Conservation (phyloP, 2,113 vertebrate genomes). For the Diphyllodes magnificus region DNA sequence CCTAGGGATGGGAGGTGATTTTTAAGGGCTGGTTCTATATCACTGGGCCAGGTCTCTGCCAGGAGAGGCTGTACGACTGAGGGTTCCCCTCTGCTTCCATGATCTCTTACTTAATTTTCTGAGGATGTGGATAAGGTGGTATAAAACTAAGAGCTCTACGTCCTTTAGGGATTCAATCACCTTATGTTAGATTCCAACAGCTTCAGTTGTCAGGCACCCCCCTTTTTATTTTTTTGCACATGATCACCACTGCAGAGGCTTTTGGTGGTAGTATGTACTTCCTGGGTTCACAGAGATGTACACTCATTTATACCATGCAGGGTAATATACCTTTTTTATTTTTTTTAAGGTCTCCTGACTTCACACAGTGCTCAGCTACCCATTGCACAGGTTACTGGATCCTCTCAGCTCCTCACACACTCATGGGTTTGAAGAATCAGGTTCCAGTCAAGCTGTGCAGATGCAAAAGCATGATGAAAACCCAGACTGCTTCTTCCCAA, state of each 20-base stretch:
- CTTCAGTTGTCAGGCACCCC: not conserved
- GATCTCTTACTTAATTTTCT: not conserved
- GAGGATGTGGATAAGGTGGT: too few relatives aligned
- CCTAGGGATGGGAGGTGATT: not conserved
- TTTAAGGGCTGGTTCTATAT: not conserved
- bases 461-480: not conserved
- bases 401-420: not conserved
- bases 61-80: not conserved
- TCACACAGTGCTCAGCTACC: not conserved
- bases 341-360: not conserved
- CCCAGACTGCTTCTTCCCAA: not conserved
- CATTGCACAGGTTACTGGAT: not conserved
- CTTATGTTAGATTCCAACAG: not conserved
- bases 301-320: not conserved
- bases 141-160: not conserved
- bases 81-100: not conserved
- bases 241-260: not conserved
- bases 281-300: not conserved
- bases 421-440: not conserved
- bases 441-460: not conserved
- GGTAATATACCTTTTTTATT: not conserved
- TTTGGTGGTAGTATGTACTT: not conserved
- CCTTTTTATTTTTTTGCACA: rapidly evolving
- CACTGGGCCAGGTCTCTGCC: not conserved
- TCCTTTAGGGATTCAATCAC: not conserved